Conservation (phyloP, 2,888 invertebrate genomes). For the Colostygia pectinataria region DNA sequence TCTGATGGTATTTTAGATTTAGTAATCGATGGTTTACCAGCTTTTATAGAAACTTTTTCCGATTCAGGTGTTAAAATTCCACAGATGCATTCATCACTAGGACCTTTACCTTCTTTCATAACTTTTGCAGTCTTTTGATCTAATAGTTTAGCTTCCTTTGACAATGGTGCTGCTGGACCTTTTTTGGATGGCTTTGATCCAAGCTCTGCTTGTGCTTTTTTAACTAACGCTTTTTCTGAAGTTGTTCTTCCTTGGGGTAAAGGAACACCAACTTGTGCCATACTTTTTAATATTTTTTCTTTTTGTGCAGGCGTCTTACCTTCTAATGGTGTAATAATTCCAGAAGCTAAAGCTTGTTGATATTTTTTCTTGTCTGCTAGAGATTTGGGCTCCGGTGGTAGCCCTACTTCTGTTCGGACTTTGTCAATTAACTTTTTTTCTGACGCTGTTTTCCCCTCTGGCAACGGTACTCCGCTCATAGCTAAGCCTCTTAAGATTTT, state of each 20-base stretch:
- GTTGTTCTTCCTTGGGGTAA: slow-evolving; percentile 44
- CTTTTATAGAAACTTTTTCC: slow-evolving; percentile 34
- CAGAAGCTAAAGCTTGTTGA: slow-evolving; percentile 31
- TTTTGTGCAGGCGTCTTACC: slow-evolving; percentile 40
- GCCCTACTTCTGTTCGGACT: slow-evolving; percentile 40
- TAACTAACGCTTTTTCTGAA: slow-evolving; percentile 32
- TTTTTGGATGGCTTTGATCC: slow-evolving; percentile 18
- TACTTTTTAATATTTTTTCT: slow-evolving; percentile 39
- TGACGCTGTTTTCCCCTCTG: slow-evolving; percentile 27
- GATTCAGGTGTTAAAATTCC: slow-evolving; percentile 40
- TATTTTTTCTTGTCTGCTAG: slow-evolving; percentile 36
- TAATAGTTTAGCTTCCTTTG: slow-evolving; percentile 28
- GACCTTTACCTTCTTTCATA: slow-evolving; percentile 45
- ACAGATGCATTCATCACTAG: slow-evolving; percentile 49
- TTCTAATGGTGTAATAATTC: slow-evolving; percentile 36
- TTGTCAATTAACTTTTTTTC: slow-evolving; percentile 41
- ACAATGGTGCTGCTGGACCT: slow-evolving; percentile 36
- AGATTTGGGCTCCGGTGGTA: slow-evolving; percentile 19
- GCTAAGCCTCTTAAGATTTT: slow-evolving; percentile 37
- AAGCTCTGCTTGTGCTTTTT: slow-evolving; percentile 7
- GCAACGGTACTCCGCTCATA: slow-evolving; percentile 29
- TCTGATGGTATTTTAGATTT: slow-evolving; percentile 36
- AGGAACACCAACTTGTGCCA: slow-evolving; percentile 37
- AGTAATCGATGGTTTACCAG: slow-evolving; percentile 19
- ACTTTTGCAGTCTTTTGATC: slow-evolving; percentile 38